phyloP scores from a whole-genome alignment of 2,797 vertebrate genomes.

The Urosaurus nigricauda region DNA sequence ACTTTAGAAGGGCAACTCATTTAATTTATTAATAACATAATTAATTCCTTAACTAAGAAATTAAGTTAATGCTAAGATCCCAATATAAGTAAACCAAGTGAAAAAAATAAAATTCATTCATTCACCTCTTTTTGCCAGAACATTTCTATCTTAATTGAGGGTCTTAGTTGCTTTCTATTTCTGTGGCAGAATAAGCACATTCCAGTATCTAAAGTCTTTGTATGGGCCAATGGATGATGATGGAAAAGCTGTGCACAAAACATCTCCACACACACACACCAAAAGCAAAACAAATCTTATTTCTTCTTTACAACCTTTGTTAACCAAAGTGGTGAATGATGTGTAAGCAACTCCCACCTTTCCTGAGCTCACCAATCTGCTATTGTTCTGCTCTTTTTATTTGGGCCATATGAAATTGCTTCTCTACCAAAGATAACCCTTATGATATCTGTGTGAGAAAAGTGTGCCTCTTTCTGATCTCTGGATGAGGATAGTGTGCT shows the following conservation, averaged over 20 bases:
- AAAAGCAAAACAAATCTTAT: neutral
- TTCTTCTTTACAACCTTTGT: neutral
- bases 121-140: too few relatives aligned
- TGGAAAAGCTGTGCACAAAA: neutral
- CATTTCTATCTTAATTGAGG: too few relatives aligned
- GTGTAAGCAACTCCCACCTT: neutral
- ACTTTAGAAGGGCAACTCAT: too few relatives aligned
- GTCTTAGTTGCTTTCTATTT: too few relatives aligned
- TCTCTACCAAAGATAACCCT: neutral
- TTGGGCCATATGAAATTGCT: neutral
- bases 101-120: too few relatives aligned
- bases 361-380: neutral
- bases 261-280: neutral
- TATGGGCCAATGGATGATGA: neutral
- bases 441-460: neutral
- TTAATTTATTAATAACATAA: too few relatives aligned
- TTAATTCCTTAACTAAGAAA: too few relatives aligned
- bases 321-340: neutral
- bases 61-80: too few relatives aligned
- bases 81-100: too few relatives aligned
- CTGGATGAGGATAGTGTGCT: slow-evolving; percentile 3
- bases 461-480: neutral
- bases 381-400: slow-evolving; percentile 13
- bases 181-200: too few relatives aligned
- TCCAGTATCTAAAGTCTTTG: too few relatives aligned